These are phyloP conservation scores for Guaruba guarouba DNA, from an alignment of 2,113 vertebrate genomes.

Conservation along the genomic window DNA sequence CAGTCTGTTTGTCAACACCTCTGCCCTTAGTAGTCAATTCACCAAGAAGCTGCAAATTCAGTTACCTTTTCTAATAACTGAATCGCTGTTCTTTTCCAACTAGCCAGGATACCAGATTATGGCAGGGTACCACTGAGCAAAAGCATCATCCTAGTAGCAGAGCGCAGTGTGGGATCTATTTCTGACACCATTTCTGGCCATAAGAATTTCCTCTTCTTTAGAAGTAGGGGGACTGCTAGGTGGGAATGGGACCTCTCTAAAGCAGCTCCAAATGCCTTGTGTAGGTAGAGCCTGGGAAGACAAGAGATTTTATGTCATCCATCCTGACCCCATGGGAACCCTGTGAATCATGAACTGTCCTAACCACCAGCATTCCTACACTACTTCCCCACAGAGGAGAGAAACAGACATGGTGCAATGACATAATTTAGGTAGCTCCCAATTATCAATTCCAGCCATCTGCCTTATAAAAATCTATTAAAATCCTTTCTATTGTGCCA, in stretches of 20 bases:
- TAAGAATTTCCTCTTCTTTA: neutral
- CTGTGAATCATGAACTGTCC: neutral
- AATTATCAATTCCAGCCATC: neutral
- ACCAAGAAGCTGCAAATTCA: neutral
- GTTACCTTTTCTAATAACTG: neutral
- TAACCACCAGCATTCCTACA: neutral
- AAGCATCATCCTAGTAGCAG: neutral
- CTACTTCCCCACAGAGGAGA: neutral
- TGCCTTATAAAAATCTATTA: neutral
- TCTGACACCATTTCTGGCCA: neutral
- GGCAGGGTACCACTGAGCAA: neutral
- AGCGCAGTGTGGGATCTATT: neutral
- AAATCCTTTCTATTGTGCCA: neutral
- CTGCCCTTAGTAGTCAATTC: neutral
- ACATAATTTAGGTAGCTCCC: neutral
- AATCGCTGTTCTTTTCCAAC: neutral
- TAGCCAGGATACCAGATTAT: neutral
- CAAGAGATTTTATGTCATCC: neutral
- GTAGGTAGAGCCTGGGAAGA: neutral
- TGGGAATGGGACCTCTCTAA: neutral
- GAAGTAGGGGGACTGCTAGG: neutral
- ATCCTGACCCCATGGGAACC: neutral
- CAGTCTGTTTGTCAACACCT: neutral
- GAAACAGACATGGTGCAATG: neutral
- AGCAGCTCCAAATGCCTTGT: neutral